Evolutionary conservation across 2,888 invertebrate genomes (phyloP).

Genomic region (Punctoribates punctum): DNA sequence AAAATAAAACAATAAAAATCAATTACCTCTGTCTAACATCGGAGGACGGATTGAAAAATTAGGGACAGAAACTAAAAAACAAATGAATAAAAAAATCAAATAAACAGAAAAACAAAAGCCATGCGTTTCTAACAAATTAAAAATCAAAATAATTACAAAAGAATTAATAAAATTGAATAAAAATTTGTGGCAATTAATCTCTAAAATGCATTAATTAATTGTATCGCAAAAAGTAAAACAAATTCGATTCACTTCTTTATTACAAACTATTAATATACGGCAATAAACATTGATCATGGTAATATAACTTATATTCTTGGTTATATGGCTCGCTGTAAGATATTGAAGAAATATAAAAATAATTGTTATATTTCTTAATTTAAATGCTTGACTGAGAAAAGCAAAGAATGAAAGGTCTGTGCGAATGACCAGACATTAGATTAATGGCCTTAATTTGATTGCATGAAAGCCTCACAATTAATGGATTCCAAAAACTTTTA

Average conservation of each 20-base stretch:
- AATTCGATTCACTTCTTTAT: not conserved
- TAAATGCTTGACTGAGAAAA: too few relatives aligned
- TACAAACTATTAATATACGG: not conserved
- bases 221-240: not conserved
- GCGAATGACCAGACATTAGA: not conserved
- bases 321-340: too few relatives aligned
- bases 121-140: not conserved
- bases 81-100: slow-evolving; percentile 31
- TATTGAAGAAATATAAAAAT: too few relatives aligned
- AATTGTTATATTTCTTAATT: too few relatives aligned
- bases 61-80: slow-evolving; percentile 38
- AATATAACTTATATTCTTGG: too few relatives aligned
- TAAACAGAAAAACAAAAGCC: not conserved
- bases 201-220: too few relatives aligned
- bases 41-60: slow-evolving; percentile 44
- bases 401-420: too few relatives aligned
- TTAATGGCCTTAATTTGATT: not conserved
- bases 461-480: not conserved
- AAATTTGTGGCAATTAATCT: too few relatives aligned
- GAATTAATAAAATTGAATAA: too few relatives aligned
- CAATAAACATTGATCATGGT: too few relatives aligned
- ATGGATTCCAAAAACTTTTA: too few relatives aligned
- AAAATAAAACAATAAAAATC: not conserved
- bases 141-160: not conserved
- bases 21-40: slow-evolving; percentile 42